Conservation (phyloP, 1,140 invertebrate genomes). For the Aplysia californica region DNA sequence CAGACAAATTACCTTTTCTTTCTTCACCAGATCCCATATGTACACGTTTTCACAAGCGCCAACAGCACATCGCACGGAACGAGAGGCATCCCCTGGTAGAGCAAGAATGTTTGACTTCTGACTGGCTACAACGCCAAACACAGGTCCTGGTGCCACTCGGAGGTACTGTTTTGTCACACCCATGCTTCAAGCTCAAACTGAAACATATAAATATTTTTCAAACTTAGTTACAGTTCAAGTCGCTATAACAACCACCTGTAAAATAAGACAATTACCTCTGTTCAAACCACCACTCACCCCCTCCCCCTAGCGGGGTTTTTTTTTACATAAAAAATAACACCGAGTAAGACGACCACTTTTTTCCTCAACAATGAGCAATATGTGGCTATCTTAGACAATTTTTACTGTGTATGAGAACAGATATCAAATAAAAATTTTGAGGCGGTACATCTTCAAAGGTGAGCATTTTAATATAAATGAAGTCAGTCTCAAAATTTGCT, state of each 20-base stretch:
- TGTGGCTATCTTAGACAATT: too few species aligned
- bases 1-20: constrained; percentile 90
- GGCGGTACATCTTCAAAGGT: too few species aligned
- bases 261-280: neutral
- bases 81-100: constrained; percentile 75
- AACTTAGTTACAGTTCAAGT: neutral
- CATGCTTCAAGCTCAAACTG: constrained; percentile 72
- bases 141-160: constrained; percentile 79
- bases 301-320: too few species aligned
- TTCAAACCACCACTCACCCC: neutral
- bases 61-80: constrained; percentile 82
- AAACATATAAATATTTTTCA: neutral
- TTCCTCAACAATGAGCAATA: too few species aligned
- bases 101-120: constrained; percentile 82
- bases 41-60: constrained; percentile 93
- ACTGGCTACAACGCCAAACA: constrained; percentile 88
- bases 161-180: constrained; percentile 97
- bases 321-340: too few species aligned
- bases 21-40: constrained; percentile 92
- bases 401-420: too few species aligned
- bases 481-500: too few species aligned
- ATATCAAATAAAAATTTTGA: too few species aligned
- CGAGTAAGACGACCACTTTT: too few species aligned
- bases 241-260: neutral
- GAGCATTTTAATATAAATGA: too few species aligned